phyloP scores from a whole-genome alignment of 2,888 invertebrate genomes.

The Lepidochitona cinerea region DNA sequence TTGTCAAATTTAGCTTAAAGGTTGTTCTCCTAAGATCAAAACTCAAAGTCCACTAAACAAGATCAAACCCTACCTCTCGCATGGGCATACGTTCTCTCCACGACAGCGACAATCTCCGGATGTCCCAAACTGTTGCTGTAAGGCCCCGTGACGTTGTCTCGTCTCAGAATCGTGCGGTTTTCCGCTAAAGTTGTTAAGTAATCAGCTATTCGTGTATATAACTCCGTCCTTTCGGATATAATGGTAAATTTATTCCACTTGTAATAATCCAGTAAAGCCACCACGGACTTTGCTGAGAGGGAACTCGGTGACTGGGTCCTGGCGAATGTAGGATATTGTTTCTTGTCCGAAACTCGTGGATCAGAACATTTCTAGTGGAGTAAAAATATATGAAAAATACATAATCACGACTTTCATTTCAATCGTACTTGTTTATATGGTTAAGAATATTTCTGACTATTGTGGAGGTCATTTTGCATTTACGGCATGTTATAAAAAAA shows the following conservation, averaged over 20 bases:
- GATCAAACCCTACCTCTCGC: neutral
- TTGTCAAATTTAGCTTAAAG: no score
- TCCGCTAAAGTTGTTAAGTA: neutral
- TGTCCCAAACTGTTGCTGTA: neutral
- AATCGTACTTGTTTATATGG: no score
- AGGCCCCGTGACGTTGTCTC: neutral
- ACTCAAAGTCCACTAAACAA: no score
- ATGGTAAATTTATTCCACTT: slow-evolving; percentile 91
- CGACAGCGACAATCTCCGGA: neutral
- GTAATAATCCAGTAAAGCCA: slow-evolving; percentile 84
- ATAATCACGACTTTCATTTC: no score
- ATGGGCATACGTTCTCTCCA: neutral
- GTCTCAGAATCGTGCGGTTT: neutral
- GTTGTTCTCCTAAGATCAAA: no score
- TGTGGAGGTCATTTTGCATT: no score
- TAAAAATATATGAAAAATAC: no score
- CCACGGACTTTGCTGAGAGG: slow-evolving; percentile 92
- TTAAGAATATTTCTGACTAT: no score
- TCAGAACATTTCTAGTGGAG: slow-evolving; percentile 92
- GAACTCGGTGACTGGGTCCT: slow-evolving; percentile 92
- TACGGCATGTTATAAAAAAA: no score
- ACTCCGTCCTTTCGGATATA: slow-evolving; percentile 69
- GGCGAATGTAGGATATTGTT: slow-evolving; percentile 89
- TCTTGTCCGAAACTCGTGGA: slow-evolving; percentile 89
- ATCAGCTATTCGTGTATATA: neutral